A percentile compares a stretch with the other conserved stretches of the same genome.
phyloP scores from a whole-genome alignment of 2,888 invertebrate species.

The Acrobasis repandana region DNA sequence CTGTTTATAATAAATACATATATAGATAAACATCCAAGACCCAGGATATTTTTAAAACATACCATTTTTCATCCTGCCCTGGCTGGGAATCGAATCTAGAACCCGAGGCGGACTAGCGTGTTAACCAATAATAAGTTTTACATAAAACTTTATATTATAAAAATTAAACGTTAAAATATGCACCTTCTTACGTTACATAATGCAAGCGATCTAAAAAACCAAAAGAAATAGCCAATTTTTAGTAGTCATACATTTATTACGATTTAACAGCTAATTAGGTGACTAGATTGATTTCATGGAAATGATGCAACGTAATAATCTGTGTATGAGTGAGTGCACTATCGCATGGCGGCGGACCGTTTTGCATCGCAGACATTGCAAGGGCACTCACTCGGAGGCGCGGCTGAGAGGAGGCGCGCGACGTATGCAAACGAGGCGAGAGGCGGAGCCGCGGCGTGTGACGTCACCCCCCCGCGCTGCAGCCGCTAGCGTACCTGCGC shows the following conservation, averaged over 20 bases:
- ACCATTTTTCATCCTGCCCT: no score
- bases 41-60: no score
- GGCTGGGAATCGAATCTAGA: no score
- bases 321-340: constrained; percentile 8
- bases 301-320: constrained; percentile 5
- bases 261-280: not conserved
- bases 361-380: constrained; percentile 3
- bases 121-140: no score
- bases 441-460: constrained; percentile 41
- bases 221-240: not conserved
- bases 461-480: constrained; percentile 31
- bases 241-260: not conserved
- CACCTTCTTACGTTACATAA: not conserved
- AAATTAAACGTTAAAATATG: no score
- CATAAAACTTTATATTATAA: no score
- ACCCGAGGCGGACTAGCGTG: no score
- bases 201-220: not conserved
- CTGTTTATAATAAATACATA: no score
- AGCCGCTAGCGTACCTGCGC: constrained; percentile 40
- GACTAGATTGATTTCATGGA: not conserved
- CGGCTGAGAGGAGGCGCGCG: constrained; percentile 24
- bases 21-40: no score
- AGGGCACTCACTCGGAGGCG: constrained; percentile 16
- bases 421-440: constrained; percentile 59
- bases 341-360: constrained; percentile 11